A percentile compares a stretch with the other conserved stretches of the same genome.
These are phyloP conservation scores for Polyploca ridens DNA, from an alignment of 2,888 invertebrate species.

Conservation along the genomic window DNA sequence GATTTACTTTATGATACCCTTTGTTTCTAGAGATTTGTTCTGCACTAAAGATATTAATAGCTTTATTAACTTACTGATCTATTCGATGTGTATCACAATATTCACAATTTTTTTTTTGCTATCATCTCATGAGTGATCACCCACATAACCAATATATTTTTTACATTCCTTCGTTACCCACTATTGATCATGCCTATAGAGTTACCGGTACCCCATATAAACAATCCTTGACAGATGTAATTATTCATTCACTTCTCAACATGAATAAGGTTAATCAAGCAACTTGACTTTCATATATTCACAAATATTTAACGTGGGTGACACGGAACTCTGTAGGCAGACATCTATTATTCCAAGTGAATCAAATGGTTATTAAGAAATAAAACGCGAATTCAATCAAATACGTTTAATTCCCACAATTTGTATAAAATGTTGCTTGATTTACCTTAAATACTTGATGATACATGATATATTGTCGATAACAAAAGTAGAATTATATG, in stretches of 20 bases:
- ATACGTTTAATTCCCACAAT: slow-evolving; percentile 77
- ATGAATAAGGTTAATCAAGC: slow-evolving; percentile 78
- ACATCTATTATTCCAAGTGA: slow-evolving; percentile 31
- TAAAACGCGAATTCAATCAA: slow-evolving; percentile 66
- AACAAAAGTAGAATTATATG: not conserved
- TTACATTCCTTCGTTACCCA: not conserved
- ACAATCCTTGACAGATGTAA: slow-evolving; percentile 37
- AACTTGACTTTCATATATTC: slow-evolving; percentile 57
- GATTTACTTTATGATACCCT: too few species aligned
- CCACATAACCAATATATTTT: not conserved
- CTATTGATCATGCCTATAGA: slow-evolving; percentile 60
- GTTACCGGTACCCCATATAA: slow-evolving; percentile 55
- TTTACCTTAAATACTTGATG: slow-evolving; percentile 60
- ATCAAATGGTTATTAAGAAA: slow-evolving; percentile 48
- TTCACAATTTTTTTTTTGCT: not conserved
- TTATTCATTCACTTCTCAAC: slow-evolving; percentile 38
- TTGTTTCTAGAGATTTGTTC: not conserved
- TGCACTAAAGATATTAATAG: not conserved
- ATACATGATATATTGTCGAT: slow-evolving; percentile 12
- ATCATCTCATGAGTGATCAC: not conserved
- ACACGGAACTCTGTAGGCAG: slow-evolving; percentile 70
- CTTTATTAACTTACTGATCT: too few species aligned
- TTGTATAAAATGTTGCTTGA: slow-evolving; percentile 73
- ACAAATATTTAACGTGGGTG: slow-evolving; percentile 58
- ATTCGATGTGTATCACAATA: not conserved